phyloP scores from a whole-genome alignment of 2,888 invertebrate species.

The Caenorhabditis macrosperma region DNA sequence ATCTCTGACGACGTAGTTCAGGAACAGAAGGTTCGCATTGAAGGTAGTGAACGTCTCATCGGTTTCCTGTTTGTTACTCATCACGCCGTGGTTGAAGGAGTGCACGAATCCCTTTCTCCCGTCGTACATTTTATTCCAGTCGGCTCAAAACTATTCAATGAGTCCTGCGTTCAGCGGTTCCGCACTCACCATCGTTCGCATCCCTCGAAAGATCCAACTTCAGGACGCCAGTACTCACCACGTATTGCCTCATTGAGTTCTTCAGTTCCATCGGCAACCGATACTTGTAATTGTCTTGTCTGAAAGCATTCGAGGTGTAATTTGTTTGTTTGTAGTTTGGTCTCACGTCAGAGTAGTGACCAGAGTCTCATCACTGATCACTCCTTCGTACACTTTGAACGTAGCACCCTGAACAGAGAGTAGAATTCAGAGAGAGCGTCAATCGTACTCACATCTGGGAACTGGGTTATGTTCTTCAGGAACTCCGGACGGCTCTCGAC shows the following conservation, averaged over 20 bases:
- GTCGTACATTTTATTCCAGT: constrained; percentile 32
- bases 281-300: not conserved
- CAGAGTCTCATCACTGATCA: not conserved
- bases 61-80: constrained; percentile 29
- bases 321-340: not conserved
- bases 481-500: not conserved
- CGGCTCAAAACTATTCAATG: constrained; percentile 2
- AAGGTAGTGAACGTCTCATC: constrained; percentile 21
- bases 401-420: not conserved
- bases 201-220: not conserved
- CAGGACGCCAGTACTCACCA: constrained; percentile 1
- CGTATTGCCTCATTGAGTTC: constrained; percentile 23
- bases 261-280: constrained; percentile 45
- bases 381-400: constrained; percentile 3
- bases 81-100: constrained; percentile 24
- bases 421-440: no score
- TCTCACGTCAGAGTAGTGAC: constrained; percentile 1
- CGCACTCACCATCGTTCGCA: constrained; percentile 10
- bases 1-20: constrained; percentile 32
- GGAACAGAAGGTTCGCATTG: not conserved
- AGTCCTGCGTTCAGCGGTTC: not conserved
- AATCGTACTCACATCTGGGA: not conserved
- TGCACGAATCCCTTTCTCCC: constrained; percentile 43
- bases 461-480: not conserved
- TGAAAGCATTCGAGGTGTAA: not conserved